Conservation (phyloP, 2,888 invertebrate genomes). For the Coenonympha arcania region DNA sequence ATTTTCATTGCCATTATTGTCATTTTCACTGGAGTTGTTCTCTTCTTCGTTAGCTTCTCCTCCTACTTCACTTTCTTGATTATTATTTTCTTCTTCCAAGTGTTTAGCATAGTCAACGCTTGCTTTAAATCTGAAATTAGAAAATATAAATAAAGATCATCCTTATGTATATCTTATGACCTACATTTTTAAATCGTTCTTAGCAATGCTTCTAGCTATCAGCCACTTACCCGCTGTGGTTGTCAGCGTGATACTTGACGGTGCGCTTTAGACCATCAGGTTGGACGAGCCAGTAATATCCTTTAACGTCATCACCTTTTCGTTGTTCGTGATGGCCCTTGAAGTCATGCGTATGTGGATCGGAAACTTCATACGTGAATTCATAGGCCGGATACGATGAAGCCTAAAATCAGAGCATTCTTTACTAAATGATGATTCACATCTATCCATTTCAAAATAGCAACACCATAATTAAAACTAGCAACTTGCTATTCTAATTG, state of each 20-base stretch:
- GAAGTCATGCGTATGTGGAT: slow-evolving; percentile 72
- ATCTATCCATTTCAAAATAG: too few relatives aligned
- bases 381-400: slow-evolving; percentile 67
- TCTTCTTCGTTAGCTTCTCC: slow-evolving; percentile 18
- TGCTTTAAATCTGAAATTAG: slow-evolving; percentile 31
- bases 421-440: too few relatives aligned
- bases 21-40: slow-evolving; percentile 11
- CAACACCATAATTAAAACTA: too few relatives aligned
- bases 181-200: background rate
- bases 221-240: slow-evolving; percentile 62
- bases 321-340: slow-evolving; percentile 69
- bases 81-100: slow-evolving; percentile 16
- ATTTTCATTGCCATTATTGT: slow-evolving; percentile 14
- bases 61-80: slow-evolving; percentile 15
- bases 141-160: background rate
- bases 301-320: slow-evolving; percentile 67
- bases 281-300: slow-evolving; percentile 69
- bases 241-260: slow-evolving; percentile 67
- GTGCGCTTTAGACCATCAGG: slow-evolving; percentile 69
- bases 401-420: slow-evolving; percentile 37
- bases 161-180: too few relatives aligned
- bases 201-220: too few relatives aligned
- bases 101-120: slow-evolving; percentile 30
- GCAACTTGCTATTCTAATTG: too few relatives aligned
- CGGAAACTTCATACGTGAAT: slow-evolving; percentile 72